Evolutionary conservation across 2,797 vertebrate species (phyloP), one percentile per base, ranked within the genome.

Genomic region (Merluccius polli): DNA sequence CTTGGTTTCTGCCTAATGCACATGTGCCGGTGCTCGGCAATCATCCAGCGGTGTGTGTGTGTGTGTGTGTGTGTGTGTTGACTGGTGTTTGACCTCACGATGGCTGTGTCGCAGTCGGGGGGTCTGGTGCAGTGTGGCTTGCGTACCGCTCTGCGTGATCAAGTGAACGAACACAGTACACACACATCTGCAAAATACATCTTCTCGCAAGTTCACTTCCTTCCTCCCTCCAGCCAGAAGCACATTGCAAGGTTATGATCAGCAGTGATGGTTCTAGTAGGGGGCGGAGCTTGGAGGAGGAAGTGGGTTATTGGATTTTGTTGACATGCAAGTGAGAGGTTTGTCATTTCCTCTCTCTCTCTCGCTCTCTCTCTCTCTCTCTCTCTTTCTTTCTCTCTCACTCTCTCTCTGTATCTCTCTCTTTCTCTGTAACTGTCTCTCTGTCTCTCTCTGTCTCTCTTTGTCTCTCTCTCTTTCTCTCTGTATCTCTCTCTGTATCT

Each of bases 321-420:
- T 63, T 65, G 24, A 24, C n/a, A 16, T 27, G 24, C 59, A 59
- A 24, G 24, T 27, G 59, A 65, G 52, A 63, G 21, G 44, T 52
- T 52, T 52, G 70, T 84, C 69, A 48, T 71, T 78, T 70, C 10
- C 35, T 31, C 24, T 70, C 68, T 70, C 29, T 31, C 2, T 30
- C 11, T 38, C 67, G 73, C 59, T 65, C 52, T 73, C 44, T 73
- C 36, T 52, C 30, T 63, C 18, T 59, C 18, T 33, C 33, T 41
- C 63, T 65, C 10, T 48, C 33, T 69, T 0, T 73, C 16, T 59
- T 7, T 9, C 1, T 52, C 10, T 70, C 29, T 48, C 18, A 3
- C 18, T 52, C 3, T 35, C 33, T 35, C 3, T 35, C 33, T 35
- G 33, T 35, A 3, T 35, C 33, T 35, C 33, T 35, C 33, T 35